A percentile compares a stretch with the other conserved stretches of the same genome.
These are phyloP conservation scores for Chironomus riparius DNA, from an alignment of 2,888 invertebrate species.

Conservation along the genomic window DNA sequence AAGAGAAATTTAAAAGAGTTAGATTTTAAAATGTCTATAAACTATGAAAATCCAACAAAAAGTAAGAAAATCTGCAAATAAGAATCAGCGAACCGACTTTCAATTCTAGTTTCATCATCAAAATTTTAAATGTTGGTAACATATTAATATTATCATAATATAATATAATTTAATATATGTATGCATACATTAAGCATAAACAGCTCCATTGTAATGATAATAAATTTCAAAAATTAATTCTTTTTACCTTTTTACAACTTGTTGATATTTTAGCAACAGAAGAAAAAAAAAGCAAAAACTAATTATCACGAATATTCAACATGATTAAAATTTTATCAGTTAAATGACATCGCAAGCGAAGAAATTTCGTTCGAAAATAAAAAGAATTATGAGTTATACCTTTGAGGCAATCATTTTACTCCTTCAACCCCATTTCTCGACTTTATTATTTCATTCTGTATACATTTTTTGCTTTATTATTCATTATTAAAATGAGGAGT, in stretches of 20 bases:
- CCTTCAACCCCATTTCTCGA: neutral
- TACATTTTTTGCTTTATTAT: neutral
- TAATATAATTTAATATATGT: no score
- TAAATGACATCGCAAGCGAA: neutral
- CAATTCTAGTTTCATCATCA: no score
- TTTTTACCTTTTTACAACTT: slow-evolving; percentile 1
- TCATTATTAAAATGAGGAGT: neutral
- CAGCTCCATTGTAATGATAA: no score
- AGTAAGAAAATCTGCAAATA: no score
- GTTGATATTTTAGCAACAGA: neutral
- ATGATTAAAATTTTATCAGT: slow-evolving; percentile 3
- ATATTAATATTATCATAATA: no score
- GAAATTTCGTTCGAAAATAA: neutral
- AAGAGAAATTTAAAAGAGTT: no score
- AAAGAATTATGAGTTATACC: neutral
- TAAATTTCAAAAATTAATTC: neutral
- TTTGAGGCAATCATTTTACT: neutral
- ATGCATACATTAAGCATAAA: no score
- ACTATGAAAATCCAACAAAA: no score
- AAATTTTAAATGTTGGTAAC: no score
- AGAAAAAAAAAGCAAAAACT: neutral
- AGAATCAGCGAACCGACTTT: no score
- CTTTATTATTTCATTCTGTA: neutral
- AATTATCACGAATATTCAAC: slow-evolving; percentile 8
- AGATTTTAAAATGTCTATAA: no score